Evolutionary conservation across 2,888 invertebrate species (phyloP), one percentile per base, ranked within the genome.

Genomic region (Pherbina coryleti): DNA sequence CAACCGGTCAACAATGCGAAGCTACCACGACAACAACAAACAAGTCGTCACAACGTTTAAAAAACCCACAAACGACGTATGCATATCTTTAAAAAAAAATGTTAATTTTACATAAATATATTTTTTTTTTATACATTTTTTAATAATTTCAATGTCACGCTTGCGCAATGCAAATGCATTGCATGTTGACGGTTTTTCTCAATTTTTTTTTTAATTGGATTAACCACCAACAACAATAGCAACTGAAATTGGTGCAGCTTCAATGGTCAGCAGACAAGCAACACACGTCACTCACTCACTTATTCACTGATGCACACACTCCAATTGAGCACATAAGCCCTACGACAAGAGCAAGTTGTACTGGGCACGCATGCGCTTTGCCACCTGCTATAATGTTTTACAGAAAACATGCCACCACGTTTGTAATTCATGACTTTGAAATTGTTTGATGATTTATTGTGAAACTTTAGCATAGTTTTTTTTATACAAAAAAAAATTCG

Each of bases 381-480:
- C 60, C 60, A 60, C 34, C 72, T 60, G 0, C n/a, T n/a, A 0
- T 19, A 55, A 14, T 11, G n/a, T n/a, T 22, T 44, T 14, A 64
- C 28, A 66, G 0, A n/a, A 44, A 37, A 37, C 7, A 67, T 19
- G 14, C 28, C 25, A 49, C 69, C 22, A 34, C 49, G 28, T 62
- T 19, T 51, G 51, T 25, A 17, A 17, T 14, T 11, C 5, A 51
- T 73, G 60, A 62, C 73, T 62, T 80, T 81, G 69, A 80, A 84
- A 84, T 84, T 80, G 62, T 73, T 73, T 49, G 44, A n/a, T 49
- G 73, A 49, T 28, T 62, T 62, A 25, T 73, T 73, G 73, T 73
- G 73, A 25, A 73, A 73, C 31, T 25, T 64, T 25, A 37, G 34
- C 22, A 11, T 66, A 64, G 22, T 8, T 34, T 60, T 60, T 8